Evolutionary conservation across 2,113 vertebrate species (phyloP).

Genomic region (Urocynchramus pylzowi): DNA sequence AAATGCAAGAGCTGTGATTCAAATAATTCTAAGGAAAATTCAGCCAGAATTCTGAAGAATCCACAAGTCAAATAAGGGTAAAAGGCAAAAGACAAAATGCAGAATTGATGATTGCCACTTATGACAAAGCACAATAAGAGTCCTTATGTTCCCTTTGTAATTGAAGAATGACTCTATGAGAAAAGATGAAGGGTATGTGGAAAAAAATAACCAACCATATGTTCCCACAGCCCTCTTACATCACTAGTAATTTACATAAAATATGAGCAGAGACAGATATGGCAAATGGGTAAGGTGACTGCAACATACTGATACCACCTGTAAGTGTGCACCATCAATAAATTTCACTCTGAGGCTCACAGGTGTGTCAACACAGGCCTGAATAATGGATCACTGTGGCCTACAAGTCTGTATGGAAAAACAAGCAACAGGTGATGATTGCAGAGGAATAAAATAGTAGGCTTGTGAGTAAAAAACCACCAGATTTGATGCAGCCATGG

Average conservation of each 20-base stretch:
- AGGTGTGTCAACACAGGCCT: background rate
- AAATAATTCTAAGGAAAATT: background rate
- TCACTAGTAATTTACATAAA: background rate
- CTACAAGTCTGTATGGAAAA: background rate
- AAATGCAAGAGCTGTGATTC: background rate
- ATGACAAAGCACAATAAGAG: background rate
- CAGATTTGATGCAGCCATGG: background rate
- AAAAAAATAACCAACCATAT: background rate
- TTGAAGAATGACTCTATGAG: background rate
- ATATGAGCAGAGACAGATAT: background rate
- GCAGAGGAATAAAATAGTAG: background rate
- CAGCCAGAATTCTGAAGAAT: background rate
- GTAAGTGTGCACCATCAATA: background rate
- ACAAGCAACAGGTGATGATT: background rate
- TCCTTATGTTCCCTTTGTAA: background rate
- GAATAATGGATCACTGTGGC: background rate
- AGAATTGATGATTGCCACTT: background rate
- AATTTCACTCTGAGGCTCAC: background rate
- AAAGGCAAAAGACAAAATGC: background rate
- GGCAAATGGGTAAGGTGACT: background rate
- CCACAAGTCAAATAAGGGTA: background rate
- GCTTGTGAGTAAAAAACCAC: background rate
- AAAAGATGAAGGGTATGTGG: background rate
- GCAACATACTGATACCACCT: background rate
- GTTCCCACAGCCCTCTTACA: background rate